These are phyloP conservation scores for Sphyrna mokarran DNA, from an alignment of 2,113 vertebrate genomes.

Conservation along the genomic window DNA sequence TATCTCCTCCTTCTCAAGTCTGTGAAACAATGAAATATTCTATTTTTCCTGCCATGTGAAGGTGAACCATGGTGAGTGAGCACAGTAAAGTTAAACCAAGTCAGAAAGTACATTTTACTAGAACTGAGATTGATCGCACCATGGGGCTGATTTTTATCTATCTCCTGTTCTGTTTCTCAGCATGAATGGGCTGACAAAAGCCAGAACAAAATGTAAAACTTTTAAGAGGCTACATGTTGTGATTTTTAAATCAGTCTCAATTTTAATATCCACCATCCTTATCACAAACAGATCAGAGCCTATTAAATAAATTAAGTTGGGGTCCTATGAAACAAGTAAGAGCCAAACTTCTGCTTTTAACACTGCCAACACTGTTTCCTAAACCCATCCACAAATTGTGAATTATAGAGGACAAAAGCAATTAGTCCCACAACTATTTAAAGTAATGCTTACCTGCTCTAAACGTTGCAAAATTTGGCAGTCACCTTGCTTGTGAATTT, in stretches of 20 bases:
- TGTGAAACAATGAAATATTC: neutral
- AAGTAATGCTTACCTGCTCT: neutral
- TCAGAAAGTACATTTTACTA: neutral
- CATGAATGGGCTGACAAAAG: neutral
- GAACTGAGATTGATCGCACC: neutral
- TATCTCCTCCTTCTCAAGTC: neutral
- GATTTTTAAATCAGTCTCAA: neutral
- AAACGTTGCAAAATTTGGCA: neutral
- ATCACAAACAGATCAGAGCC: neutral
- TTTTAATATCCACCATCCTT: neutral
- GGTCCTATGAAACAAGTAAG: neutral
- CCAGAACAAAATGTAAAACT: neutral
- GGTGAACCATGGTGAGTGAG: neutral
- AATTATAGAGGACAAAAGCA: neutral
- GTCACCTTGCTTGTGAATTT: neutral
- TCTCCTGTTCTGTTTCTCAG: neutral
- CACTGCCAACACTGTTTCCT: neutral
- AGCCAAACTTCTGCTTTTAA: neutral
- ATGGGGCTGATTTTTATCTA: neutral
- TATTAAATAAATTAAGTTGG: neutral
- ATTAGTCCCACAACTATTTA: neutral
- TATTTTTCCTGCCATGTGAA: slow-evolving; percentile 2
- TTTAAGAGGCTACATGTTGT: neutral
- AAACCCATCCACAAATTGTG: neutral
- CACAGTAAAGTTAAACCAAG: neutral